A percentile compares a stretch with the other conserved stretches of the same genome.
phyloP scores from a whole-genome alignment of 2,113 vertebrate genomes.

The Dasyurus viverrinus region DNA sequence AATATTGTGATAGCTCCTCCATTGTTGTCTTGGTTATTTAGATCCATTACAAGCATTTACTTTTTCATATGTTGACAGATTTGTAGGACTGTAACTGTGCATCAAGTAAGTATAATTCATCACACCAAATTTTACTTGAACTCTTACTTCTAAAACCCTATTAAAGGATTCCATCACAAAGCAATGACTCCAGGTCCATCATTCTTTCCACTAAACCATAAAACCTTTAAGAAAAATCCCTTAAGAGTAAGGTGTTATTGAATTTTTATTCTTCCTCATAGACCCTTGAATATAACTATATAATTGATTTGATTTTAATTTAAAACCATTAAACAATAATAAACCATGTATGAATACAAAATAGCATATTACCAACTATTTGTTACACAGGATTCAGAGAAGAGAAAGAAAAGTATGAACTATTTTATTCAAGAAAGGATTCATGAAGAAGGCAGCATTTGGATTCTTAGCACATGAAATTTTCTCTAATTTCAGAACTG shows the following conservation, averaged over 20 bases:
- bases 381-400: conserved; percentile 2
- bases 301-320: conserved; percentile 11
- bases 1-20: too few species aligned
- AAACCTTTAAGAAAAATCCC: not conserved
- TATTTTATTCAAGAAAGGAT: conserved; percentile 31
- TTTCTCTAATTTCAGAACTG: not conserved
- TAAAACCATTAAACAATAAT: conserved; percentile 26
- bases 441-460: not conserved
- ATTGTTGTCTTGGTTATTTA: too few species aligned
- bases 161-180: too few species aligned
- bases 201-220: too few species aligned
- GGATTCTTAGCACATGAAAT: not conserved
- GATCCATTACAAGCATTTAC: too few species aligned
- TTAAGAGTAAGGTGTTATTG: not conserved
- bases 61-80: too few species aligned
- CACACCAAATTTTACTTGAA: too few species aligned
- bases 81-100: too few species aligned
- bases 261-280: conserved; percentile 4
- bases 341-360: not conserved
- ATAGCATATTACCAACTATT: conserved; percentile 6
- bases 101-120: too few species aligned
- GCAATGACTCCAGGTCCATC: too few species aligned
- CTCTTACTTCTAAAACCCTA: too few species aligned
- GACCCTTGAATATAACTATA: conserved; percentile 15
- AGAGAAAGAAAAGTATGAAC: conserved; percentile 43